Percentiles rank a stretch among this genome's conserved stretches.
Evolutionary conservation across 2,797 vertebrate genomes (phyloP).

Genomic region (Bradypodion pumilum): DNA sequence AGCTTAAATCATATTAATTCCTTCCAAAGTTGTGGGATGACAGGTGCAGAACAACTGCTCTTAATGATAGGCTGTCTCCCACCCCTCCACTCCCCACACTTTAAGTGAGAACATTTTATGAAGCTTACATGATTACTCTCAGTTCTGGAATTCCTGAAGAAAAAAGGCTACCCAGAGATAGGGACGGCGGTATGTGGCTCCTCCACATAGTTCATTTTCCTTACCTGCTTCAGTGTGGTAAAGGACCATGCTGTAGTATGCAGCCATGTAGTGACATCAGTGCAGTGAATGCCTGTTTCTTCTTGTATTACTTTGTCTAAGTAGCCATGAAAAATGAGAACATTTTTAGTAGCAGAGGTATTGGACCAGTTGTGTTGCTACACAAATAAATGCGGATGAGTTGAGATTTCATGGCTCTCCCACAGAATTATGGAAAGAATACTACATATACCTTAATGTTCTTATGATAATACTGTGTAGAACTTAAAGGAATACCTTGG

Average conservation of each 20-base stretch:
- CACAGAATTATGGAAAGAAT: neutral
- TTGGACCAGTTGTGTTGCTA: rapidly evolving
- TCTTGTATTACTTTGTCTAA: neutral
- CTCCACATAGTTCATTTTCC: no score
- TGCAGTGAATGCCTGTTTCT: neutral
- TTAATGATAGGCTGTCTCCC: neutral
- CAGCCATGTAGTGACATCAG: no score
- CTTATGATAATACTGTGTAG: neutral
- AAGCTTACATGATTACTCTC: neutral
- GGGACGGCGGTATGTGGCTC: no score
- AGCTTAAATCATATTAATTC: conserved; percentile 37
- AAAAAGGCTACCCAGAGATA: no score
- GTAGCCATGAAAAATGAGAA: neutral
- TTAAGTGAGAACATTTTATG: neutral
- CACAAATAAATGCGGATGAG: neutral
- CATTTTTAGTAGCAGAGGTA: neutral
- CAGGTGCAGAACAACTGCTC: conserved; percentile 2
- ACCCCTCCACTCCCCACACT: neutral
- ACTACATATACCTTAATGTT: neutral
- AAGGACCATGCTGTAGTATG: neutral
- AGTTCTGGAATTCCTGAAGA: rapidly evolving
- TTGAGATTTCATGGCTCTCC: no score
- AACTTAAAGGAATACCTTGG: no score
- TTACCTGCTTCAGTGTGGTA: neutral
- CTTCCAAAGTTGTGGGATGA: conserved; percentile 11